phyloP scores from a whole-genome alignment of 2,888 invertebrate species.

The Papilio elwesi region DNA sequence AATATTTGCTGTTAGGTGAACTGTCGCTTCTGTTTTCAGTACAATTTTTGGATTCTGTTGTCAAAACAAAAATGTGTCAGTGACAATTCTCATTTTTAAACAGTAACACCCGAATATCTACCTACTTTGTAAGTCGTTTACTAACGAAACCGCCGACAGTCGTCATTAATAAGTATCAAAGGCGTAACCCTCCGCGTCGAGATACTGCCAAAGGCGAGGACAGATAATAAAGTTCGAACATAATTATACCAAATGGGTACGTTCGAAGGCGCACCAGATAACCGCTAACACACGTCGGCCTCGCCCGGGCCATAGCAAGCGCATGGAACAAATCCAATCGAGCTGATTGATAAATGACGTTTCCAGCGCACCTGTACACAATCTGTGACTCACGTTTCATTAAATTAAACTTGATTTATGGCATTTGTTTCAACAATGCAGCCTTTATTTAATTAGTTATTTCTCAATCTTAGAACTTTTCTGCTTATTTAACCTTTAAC shows the following conservation, averaged over 20 bases:
- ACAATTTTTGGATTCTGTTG: too few species aligned
- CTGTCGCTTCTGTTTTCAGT: too few species aligned
- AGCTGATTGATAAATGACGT: constrained; percentile 59
- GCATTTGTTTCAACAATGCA: constrained; percentile 17
- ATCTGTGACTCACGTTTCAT: constrained; percentile 27
- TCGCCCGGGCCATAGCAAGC: constrained; percentile 60
- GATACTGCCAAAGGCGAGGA: constrained; percentile 72
- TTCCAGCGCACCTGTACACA: constrained; percentile 34
- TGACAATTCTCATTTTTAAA: too few species aligned
- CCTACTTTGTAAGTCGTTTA: constrained; percentile 22
- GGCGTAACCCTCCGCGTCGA: constrained; percentile 52
- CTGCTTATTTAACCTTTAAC: not conserved
- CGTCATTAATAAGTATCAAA: constrained; percentile 46
- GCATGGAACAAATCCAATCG: constrained; percentile 73
- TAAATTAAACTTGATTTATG: constrained; percentile 38
- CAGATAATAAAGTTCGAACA: constrained; percentile 72
- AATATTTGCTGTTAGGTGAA: too few species aligned
- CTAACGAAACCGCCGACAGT: constrained; percentile 39
- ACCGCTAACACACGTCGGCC: constrained; percentile 70
- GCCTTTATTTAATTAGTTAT: constrained; percentile 1
- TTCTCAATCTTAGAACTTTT: constrained; percentile 1
- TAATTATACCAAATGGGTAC: constrained; percentile 81
- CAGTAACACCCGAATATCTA: not conserved
- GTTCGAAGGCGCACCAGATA: constrained; percentile 68
- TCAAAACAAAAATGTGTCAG: too few species aligned